Percentiles rank a stretch among this genome's conserved stretches.
Conservation (phyloP, 2,113 vertebrate genomes). For the Pseudorectes ferrugineus region DNA sequence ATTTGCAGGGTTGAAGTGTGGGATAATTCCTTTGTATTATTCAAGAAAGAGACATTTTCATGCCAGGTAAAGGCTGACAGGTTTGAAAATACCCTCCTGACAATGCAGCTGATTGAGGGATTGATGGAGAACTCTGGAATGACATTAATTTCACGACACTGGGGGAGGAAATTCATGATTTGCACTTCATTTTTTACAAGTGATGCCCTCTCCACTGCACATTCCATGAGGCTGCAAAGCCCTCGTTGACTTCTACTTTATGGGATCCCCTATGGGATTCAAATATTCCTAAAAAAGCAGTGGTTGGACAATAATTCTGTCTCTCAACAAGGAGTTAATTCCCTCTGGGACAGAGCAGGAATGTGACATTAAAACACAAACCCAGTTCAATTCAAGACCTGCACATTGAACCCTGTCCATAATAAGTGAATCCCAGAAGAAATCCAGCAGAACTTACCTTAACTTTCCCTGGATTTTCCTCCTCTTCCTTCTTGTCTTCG, state of each 20-base stretch:
- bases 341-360: neutral
- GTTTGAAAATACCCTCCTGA: neutral
- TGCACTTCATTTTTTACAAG: neutral
- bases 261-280: accelerated
- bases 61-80: neutral
- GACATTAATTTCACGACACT: neutral
- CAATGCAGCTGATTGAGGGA: neutral
- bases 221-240: neutral
- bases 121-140: neutral
- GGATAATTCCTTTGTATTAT: neutral
- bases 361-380: neutral
- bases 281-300: neutral
- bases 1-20: neutral
- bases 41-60: neutral
- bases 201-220: no score
- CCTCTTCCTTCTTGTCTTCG: slow-evolving; percentile 97
- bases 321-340: neutral
- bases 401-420: neutral
- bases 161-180: neutral
- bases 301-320: neutral
- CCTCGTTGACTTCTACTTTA: accelerated
- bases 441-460: slow-evolving; percentile 75
- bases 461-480: slow-evolving; percentile 93
- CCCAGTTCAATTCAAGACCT: neutral
- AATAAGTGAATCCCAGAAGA: accelerated